Base-by-base conservation (phyloP, 1,140 invertebrate genomes). In the Drosophila trapezifrons region DNA sequence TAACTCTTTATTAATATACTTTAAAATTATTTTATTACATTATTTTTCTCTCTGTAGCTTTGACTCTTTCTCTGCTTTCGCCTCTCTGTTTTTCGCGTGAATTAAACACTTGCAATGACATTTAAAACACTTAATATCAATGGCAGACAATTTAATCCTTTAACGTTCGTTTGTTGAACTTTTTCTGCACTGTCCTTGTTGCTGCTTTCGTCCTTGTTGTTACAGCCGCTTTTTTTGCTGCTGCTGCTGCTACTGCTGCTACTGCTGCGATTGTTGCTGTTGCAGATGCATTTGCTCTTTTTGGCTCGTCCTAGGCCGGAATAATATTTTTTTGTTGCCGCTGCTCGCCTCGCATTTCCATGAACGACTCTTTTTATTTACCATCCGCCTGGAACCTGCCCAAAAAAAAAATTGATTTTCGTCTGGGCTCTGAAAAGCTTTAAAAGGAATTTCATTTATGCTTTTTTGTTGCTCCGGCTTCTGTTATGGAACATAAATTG, bases 121-220 rank as follows among this genome's bases (percentile, higher is more conserved):
- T 87, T 87, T 87, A 87, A 87, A 87, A 87, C 83, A 87, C 83
- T 87, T 87, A 87, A 87, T 87, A 79, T 86, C 83, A 87, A 80
- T 63, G 80, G 64, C 84, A 87, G 83, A 87, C 83, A 87, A 80
- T 87, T 87, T 87, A 87, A 87, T 87, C 84, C 77, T 83, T 87
- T 83, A 87, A 89, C 80, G 76, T 80, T 87, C 67, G 84, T 89
- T 89, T 80, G 84, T 83, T 80, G 71, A 77, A 74, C 83, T 89
- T 86, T 85, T 86, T 83, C 60, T 55, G 49, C 51, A 51, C 55
- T 72, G 62, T 64, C 73, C 43, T 71, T 70, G 62, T 40, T 80
- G 45, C 65, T 72, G 43, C 22, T 29, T 59, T 12, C 54, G 40
- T 54, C 66, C 45, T 52, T 69, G 63, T 47, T 78, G 38, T 42